Evolutionary conservation across 92 coral and sea anemone species (phyloP).

Genomic region (Phenganax marumi): DNA sequence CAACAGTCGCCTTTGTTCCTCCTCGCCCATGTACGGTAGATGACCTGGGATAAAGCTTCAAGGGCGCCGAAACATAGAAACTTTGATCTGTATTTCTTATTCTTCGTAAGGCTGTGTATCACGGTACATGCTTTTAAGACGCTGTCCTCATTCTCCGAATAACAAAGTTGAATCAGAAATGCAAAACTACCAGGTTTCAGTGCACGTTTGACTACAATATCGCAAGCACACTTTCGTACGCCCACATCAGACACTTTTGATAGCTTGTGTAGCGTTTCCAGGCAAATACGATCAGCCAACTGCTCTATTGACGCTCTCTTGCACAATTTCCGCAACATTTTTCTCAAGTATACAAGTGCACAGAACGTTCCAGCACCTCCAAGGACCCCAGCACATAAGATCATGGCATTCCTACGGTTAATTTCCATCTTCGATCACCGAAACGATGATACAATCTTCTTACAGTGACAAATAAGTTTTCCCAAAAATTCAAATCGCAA

Average conservation of each 20-base stretch:
- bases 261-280: slow-evolving; percentile 71
- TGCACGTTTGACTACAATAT: slow-evolving; percentile 72
- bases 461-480: not conserved
- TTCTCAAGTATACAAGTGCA: slow-evolving; percentile 71
- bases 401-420: slow-evolving; percentile 6
- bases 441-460: not conserved
- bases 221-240: slow-evolving; percentile 75
- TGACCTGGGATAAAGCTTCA: slow-evolving; percentile 69
- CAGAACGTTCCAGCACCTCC: slow-evolving; percentile 75
- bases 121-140: slow-evolving; percentile 82
- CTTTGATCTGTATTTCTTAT: slow-evolving; percentile 57
- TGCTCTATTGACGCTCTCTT: slow-evolving; percentile 67
- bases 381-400: slow-evolving; percentile 17
- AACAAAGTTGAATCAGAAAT: slow-evolving; percentile 68
- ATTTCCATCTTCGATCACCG: slow-evolving; percentile 10
- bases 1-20: slow-evolving; percentile 59
- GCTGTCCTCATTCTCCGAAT: slow-evolving; percentile 61
- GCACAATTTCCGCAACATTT: slow-evolving; percentile 69
- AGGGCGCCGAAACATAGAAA: slow-evolving; percentile 64
- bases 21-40: slow-evolving; percentile 72
- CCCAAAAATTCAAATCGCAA: not conserved
- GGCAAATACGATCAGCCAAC: slow-evolving; percentile 68
- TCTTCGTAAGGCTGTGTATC: slow-evolving; percentile 70
- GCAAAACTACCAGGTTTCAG: slow-evolving; percentile 67
- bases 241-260: slow-evolving; percentile 79